Conservation (phyloP, 2,888 invertebrate species). For the Drosophila melanosoma region DNA sequence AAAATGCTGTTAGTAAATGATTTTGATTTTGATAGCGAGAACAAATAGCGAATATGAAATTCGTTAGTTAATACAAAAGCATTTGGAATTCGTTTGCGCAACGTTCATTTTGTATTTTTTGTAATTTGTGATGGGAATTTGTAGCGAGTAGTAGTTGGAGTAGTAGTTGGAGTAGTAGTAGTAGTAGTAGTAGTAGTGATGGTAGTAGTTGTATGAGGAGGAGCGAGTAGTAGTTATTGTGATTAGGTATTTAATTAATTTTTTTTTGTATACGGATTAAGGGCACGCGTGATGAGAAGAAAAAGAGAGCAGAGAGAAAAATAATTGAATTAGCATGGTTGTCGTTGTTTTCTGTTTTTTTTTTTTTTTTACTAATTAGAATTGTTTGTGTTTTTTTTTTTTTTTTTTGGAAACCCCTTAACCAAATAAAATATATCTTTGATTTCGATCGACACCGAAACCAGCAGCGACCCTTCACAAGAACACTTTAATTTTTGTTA, state of each 20-base stretch:
- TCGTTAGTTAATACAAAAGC: slow-evolving; percentile 61
- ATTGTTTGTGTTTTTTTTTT: slow-evolving; percentile 29
- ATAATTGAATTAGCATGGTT: slow-evolving; percentile 80
- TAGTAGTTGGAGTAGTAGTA: slow-evolving; percentile 52
- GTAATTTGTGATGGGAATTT: slow-evolving; percentile 45
- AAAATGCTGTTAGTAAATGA: slow-evolving; percentile 92
- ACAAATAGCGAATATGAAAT: slow-evolving; percentile 49
- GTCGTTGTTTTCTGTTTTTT: slow-evolving; percentile 50
- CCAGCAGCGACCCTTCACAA: slow-evolving; percentile 52
- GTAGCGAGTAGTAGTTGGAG: slow-evolving; percentile 56
- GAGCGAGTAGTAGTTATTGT: slow-evolving; percentile 57
- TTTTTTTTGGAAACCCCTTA: slow-evolving; percentile 31
- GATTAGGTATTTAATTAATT: slow-evolving; percentile 46
- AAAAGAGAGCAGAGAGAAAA: slow-evolving; percentile 82
- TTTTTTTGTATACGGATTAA: slow-evolving; percentile 54
- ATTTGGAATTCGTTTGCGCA: slow-evolving; percentile 66
- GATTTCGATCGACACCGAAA: slow-evolving; percentile 54
- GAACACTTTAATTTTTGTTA: slow-evolving; percentile 6
- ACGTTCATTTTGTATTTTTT: slow-evolving; percentile 27
- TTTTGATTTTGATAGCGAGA: slow-evolving; percentile 61
- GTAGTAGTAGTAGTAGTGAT: slow-evolving; percentile 28
- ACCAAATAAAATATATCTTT: slow-evolving; percentile 9
- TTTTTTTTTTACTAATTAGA: slow-evolving; percentile 26
- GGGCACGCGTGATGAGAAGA: slow-evolving; percentile 81
- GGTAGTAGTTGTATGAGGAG: slow-evolving; percentile 40